Percentiles rank a stretch among this genome's conserved stretches.
Conservation (phyloP, 2,797 vertebrate species). For the Discoglossus pictus region DNA sequence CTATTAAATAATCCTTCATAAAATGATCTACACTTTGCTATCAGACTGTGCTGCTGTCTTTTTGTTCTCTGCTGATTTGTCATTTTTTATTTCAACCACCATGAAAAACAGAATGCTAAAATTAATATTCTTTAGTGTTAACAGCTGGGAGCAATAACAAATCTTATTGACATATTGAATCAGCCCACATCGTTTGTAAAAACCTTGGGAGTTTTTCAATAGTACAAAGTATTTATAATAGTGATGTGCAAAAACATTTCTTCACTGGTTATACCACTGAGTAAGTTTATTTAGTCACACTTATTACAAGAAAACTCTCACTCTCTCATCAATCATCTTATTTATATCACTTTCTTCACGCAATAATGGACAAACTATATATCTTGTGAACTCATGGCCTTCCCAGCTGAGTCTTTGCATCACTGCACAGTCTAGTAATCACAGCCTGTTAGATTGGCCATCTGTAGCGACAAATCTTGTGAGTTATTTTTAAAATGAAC, state of each 20-base stretch:
- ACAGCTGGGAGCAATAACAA: no score
- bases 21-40: no score
- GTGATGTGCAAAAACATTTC: no score
- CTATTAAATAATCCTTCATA: no score
- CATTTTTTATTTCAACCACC: not conserved
- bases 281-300: not conserved
- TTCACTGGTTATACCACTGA: no score
- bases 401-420: not conserved
- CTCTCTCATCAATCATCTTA: not conserved
- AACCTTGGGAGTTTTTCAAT: no score
- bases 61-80: no score
- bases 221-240: no score
- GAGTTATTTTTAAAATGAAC: not conserved
- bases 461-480: not conserved
- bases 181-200: no score
- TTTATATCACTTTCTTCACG: slow-evolving; percentile 12
- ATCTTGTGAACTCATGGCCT: slow-evolving; percentile 10
- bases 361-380: slow-evolving; percentile 12
- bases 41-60: no score
- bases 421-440: not conserved
- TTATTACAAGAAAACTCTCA: not conserved
- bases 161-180: no score
- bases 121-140: not conserved
- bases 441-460: slow-evolving; percentile 8
- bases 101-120: not conserved